Percentiles rank a stretch among this genome's conserved stretches.
phyloP scores from a whole-genome alignment of 2,888 invertebrate species.

The Lasius fuliginosus region DNA sequence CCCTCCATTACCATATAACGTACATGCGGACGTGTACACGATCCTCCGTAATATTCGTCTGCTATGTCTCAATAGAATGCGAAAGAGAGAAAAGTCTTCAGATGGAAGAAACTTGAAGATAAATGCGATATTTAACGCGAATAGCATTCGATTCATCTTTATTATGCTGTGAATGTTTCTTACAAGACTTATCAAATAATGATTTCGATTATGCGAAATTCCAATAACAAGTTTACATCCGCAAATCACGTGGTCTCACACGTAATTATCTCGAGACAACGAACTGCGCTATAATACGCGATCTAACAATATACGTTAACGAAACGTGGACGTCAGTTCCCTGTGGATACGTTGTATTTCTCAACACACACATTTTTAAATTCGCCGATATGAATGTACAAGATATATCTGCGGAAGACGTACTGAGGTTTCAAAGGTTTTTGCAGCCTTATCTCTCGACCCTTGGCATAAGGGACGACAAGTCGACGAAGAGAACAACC shows the following conservation, averaged over 20 bases:
- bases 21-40: constrained; percentile 77
- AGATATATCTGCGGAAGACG: constrained; percentile 65
- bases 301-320: constrained; percentile 51
- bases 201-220: not conserved
- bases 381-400: constrained; percentile 58
- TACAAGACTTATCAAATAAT: not conserved
- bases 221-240: not conserved
- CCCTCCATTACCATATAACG: constrained; percentile 86
- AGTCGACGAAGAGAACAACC: constrained; percentile 74
- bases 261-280: constrained; percentile 43
- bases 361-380: constrained; percentile 64
- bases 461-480: constrained; percentile 67
- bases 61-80: constrained; percentile 56
- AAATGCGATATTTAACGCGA: not conserved
- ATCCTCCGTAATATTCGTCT: constrained; percentile 71
- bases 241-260: constrained; percentile 9
- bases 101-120: not conserved
- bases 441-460: constrained; percentile 79
- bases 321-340: constrained; percentile 60
- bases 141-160: not conserved
- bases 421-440: constrained; percentile 78
- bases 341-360: constrained; percentile 54
- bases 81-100: constrained; percentile 9
- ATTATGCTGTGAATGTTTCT: not conserved
- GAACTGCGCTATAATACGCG: not conserved